Percentiles rank a stretch among this genome's conserved stretches.
Evolutionary conservation across 2,888 invertebrate species (phyloP).

Genomic region (Pinctada fucata): DNA sequence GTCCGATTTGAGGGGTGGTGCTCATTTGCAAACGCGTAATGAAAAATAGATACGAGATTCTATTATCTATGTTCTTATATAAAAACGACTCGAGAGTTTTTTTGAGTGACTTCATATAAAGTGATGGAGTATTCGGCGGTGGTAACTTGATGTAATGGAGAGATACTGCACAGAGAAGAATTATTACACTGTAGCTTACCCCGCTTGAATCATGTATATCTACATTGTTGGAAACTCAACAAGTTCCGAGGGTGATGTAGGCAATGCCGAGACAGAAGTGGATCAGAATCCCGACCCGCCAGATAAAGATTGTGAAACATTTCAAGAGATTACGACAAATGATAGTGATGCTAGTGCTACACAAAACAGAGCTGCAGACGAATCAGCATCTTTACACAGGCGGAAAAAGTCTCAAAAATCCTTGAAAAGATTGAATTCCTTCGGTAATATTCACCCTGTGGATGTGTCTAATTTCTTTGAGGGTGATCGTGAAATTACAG

Average conservation of each 20-base stretch:
- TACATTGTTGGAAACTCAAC: conserved; percentile 28
- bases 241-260: neutral
- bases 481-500: neutral
- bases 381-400: neutral
- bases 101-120: too few species aligned
- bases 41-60: too few species aligned
- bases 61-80: too few species aligned
- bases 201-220: conserved; percentile 21
- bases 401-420: neutral
- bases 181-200: too few species aligned
- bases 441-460: conserved; percentile 1
- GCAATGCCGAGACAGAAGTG: neutral
- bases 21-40: neutral
- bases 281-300: neutral
- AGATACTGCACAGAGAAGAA: too few species aligned
- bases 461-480: neutral
- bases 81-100: too few species aligned
- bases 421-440: neutral
- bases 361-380: neutral
- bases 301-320: neutral
- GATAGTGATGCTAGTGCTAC: neutral
- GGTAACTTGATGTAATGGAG: too few species aligned
- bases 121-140: too few species aligned
- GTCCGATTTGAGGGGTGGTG: neutral
- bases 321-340: neutral